Evolutionary conservation across 2,888 invertebrate species (phyloP).

Genomic region (Candidula unifasciata): DNA sequence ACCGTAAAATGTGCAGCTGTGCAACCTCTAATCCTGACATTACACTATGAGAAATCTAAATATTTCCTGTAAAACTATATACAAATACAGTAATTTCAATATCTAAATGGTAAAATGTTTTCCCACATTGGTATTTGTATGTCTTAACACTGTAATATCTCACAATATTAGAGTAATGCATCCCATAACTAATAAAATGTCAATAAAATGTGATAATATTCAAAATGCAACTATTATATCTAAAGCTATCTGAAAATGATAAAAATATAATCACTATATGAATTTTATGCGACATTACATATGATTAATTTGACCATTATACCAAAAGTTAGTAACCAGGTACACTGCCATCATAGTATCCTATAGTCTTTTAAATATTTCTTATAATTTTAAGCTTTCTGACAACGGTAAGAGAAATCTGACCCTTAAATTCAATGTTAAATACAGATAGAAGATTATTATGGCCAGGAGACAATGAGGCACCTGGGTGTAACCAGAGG

Average conservation of each 20-base stretch:
- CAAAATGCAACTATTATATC: too few relatives aligned
- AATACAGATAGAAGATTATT: too few relatives aligned
- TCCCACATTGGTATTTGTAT: background rate
- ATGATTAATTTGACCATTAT: background rate
- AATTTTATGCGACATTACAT: too few relatives aligned
- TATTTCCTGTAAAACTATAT: background rate
- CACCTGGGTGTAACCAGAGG: too few relatives aligned
- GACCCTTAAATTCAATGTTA: too few relatives aligned
- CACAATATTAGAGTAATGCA: background rate
- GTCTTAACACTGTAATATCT: background rate
- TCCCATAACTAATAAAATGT: too few relatives aligned
- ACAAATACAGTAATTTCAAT: background rate
- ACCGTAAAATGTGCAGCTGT: too few relatives aligned
- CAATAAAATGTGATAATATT: too few relatives aligned
- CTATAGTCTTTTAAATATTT: background rate
- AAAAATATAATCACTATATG: background rate
- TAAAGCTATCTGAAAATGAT: background rate
- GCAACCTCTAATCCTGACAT: background rate
- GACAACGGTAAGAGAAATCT: too few relatives aligned
- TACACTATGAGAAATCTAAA: background rate
- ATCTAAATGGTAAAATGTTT: background rate
- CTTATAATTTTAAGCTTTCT: background rate
- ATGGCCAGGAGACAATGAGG: too few relatives aligned
- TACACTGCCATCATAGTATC: background rate
- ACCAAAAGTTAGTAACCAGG: background rate